Base-by-base conservation (phyloP, 1,140 invertebrate species). In the Drosophila leontia region DNA sequence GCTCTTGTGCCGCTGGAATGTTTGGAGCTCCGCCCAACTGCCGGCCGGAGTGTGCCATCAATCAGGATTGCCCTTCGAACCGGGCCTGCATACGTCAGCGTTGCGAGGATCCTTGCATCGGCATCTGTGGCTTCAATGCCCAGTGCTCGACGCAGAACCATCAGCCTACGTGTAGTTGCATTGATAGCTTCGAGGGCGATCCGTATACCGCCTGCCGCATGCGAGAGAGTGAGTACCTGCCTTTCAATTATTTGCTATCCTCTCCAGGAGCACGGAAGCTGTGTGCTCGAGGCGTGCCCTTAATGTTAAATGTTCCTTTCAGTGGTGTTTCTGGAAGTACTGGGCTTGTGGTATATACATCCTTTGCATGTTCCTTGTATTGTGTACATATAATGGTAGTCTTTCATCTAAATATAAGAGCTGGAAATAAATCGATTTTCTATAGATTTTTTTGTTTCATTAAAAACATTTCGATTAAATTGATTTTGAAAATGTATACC, bases 21-120 rank as follows among this genome's bases (percentile, higher is more conserved):
- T 95, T 97, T 26, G 97, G 97, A n/a, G 96, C 96, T 4, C 96
- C 97, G 42, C 96, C 96, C 3, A 94, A 95, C 57, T 97, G 96
- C 72, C 94, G 96, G 50, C 96, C 96, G 3, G 96, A 97, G 91
- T 97, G 96, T 88, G 93, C 96, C 7, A 97, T 97, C 59, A 95
- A 97, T 82, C 95, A 97, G 91, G 97, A 97, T 74, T 97, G 97
- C 82, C 95, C 96, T 3, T 94, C 95, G 35, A 94, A 96, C 70
- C 94, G 97, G 2, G 96, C 96, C n/a, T 98, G 97, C 84, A 93
- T 96, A 26, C 95, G 95, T 58, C 95, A 96, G 68, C 95, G 95
- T 65, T 98, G 97, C 88, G 94, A 95, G 63, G 96, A 97, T 93
- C 96, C 97, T 6, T 98, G 97, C 77, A 87, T 94, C n/a, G 97